phyloP scores from a whole-genome alignment of 2,797 vertebrate species.

The Agapornis canus region DNA sequence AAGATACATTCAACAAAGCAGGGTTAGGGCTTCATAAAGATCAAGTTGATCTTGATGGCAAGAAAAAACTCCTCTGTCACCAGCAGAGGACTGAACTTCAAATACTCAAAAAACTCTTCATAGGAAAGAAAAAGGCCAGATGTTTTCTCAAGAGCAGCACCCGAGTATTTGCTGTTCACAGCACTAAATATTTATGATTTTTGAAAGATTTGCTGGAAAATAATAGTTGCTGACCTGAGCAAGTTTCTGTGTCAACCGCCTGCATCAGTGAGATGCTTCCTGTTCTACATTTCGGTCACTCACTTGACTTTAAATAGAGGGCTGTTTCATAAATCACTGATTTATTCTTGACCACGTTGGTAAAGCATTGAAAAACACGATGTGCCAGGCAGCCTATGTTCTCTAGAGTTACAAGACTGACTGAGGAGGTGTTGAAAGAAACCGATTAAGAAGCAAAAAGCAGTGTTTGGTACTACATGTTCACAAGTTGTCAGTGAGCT shows the following conservation, averaged over 20 bases:
- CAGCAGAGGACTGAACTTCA: not conserved
- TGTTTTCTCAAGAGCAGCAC: not conserved
- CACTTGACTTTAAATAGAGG: not conserved
- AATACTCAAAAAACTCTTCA: not conserved
- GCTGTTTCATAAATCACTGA: not conserved
- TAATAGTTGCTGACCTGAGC: not conserved
- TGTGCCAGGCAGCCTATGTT: not conserved
- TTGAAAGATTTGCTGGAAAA: not conserved
- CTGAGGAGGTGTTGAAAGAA: not conserved
- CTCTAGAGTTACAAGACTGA: not conserved
- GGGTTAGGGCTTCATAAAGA: not conserved
- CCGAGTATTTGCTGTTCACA: not conserved
- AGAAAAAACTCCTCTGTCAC: not conserved
- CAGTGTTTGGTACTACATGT: not conserved
- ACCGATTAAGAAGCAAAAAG: not conserved
- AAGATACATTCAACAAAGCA: not conserved
- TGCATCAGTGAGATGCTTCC: not conserved
- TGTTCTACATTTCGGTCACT: not conserved
- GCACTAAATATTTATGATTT: slow-evolving; percentile 19
- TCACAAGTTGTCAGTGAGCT: not conserved
- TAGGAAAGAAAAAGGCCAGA: not conserved
- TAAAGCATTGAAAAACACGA: not conserved
- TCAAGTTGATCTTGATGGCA: not conserved
- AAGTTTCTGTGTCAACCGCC: slow-evolving; percentile 48
- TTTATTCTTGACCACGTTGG: not conserved